Conservation (phyloP, 37 sponge, comb jelly and placozoan species). For the Geodia barretti region DNA sequence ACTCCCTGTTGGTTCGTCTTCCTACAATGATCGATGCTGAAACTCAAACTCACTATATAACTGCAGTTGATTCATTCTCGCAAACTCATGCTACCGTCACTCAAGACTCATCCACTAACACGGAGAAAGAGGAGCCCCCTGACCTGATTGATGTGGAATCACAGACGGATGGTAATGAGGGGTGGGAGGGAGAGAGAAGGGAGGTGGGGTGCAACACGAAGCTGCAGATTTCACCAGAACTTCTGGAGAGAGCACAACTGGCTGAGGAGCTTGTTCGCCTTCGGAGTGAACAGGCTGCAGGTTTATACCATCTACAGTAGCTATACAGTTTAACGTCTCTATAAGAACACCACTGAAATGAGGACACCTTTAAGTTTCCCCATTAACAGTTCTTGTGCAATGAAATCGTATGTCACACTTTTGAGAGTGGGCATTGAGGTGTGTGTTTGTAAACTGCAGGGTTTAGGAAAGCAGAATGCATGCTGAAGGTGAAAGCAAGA, state of each 20-base stretch:
- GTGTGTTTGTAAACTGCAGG: no score
- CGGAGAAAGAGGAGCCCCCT: not conserved
- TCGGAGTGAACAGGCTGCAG: slow-evolving; percentile 11
- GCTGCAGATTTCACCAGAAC: slow-evolving; percentile 16
- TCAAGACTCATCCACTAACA: slow-evolving; percentile 12
- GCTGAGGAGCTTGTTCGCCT: slow-evolving; percentile 18
- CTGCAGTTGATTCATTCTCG: not conserved
- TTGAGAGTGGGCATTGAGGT: no score
- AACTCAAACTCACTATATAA: not conserved
- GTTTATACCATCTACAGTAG: not conserved
- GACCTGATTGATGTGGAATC: not conserved
- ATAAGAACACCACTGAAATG: no score
- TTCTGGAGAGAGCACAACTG: slow-evolving; percentile 22
- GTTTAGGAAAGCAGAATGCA: no score
- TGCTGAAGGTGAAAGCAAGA: no score
- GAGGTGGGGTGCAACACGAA: slow-evolving; percentile 28
- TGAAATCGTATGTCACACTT: no score
- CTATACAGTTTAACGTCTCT: not conserved
- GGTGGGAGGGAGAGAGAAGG: not conserved
- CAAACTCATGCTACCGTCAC: not conserved
- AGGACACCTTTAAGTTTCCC: no score
- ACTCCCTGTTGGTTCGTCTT: not conserved
- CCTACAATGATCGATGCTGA: not conserved
- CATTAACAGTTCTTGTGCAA: no score
- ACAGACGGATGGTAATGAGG: not conserved